Evolutionary conservation across 1,140 invertebrate genomes (phyloP), one percentile per base, ranked within the genome.

Genomic region (Tetranychus cinnabarinus): DNA sequence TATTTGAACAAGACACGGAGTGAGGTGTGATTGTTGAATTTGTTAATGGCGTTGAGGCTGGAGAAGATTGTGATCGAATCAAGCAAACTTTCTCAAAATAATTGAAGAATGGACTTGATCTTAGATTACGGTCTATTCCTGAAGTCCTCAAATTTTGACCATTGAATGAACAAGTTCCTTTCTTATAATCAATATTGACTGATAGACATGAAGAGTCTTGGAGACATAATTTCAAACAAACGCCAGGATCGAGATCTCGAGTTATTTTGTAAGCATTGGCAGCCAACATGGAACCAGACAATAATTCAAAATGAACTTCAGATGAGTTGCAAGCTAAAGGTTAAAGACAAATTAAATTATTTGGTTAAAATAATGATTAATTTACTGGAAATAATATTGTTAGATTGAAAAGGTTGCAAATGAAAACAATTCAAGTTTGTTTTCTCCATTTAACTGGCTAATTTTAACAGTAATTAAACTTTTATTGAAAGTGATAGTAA

Each of bases 1-100:
- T 42, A 42, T 42, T 42, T 5, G 39, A 42, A 42, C 39, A 60
- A 84, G 77, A 35, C 33, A 6, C 6, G 10, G 39, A 42, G 10
- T 52, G 50, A 31, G 2, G 50, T 52, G 12, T 31, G 46, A 23
- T 39, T 42, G 58, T 36, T 42, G 34, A 6, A 45, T 33, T 42
- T 46, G 46, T 8, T 34, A 34, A 34, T 31, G 7, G 33, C 15
- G 50, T 10, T 31, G 33, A 42, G 13, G 50, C 23, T 3, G 46
- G 1, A n/a, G n/a, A 52, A n/a, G 12, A 5, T 37, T 42, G 23
- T 12, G 58, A 23, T 42, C 13, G 12, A 45, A 36, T 15, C n/a
- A 59, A 15, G 34, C 65, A 66, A n/a, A 61, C 60, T 58, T 66
- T 66, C 23, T 65, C 65, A 36, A 63, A 66, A 36, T 65, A 66